These are phyloP conservation scores for Aradophagus sp. DNA, from an alignment of 1,140 invertebrate genomes.

Conservation along the genomic window DNA sequence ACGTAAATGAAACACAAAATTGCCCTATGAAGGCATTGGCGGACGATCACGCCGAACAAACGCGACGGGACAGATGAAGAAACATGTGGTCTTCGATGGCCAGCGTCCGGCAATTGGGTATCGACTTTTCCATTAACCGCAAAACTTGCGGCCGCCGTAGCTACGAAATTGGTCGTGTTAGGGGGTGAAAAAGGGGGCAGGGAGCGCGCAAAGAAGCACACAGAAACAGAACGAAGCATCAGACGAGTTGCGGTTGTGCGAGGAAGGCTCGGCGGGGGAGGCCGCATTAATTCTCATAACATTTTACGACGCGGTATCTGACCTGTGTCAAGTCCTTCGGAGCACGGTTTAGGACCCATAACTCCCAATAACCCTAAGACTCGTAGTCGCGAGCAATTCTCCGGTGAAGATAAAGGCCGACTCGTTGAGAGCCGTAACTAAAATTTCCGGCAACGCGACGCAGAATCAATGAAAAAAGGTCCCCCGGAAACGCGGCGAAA, in stretches of 20 bases:
- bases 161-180: conserved; percentile 68
- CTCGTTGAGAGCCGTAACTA: conserved; percentile 38
- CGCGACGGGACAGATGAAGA: conserved; percentile 36
- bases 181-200: conserved; percentile 49
- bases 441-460: conserved; percentile 15
- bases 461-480: conserved; percentile 5
- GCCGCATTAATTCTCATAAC: conserved; percentile 75
- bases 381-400: conserved; percentile 68
- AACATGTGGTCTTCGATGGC: conserved; percentile 48
- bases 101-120: conserved; percentile 66
- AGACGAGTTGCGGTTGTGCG: conserved; percentile 39
- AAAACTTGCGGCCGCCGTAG: conserved; percentile 69
- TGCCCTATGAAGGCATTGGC: no score
- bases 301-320: conserved; percentile 74
- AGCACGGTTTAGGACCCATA: conserved; percentile 73
- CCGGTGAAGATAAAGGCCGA: conserved; percentile 38
- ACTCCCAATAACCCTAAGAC: conserved; percentile 74
- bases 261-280: conserved; percentile 7
- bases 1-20: no score
- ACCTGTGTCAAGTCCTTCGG: conserved; percentile 72
- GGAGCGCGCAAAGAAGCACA: conserved; percentile 27
- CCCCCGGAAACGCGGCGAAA: conserved; percentile 9
- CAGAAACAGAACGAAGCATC: conserved; percentile 45
- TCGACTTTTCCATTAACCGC: conserved; percentile 72
- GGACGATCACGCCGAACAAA: conserved; percentile 17